Evolutionary conservation across 2,797 vertebrate genomes (phyloP), one percentile per base, ranked within the genome.

Genomic region (Syngnathus rostellatus): DNA sequence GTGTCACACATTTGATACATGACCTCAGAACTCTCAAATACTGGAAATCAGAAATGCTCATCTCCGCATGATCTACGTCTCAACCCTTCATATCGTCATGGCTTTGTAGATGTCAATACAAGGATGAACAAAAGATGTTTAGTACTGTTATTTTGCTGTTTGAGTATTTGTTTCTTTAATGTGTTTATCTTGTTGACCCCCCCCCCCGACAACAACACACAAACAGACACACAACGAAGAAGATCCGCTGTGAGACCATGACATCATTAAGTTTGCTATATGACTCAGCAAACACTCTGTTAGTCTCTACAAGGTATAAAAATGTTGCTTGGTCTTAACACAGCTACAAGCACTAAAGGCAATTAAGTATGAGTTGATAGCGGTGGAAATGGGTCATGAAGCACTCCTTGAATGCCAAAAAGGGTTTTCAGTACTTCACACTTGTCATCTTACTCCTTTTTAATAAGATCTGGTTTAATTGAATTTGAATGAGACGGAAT

Each of bases 101-200:
- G 39, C 39, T 45, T 62, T 45, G 40, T 62, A 25, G 16, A 62
- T 17, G 60, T 14, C 38, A 61, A 40, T 41, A 14, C 62, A 3
- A 21, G 63, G 60, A 65, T 72, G 66, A 79, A 83, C 74, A 72
- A 68, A 79, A 73, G 46, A 38, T 76, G 77, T 77, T 81, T 71
- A 65, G 79, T 71, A 25, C 37, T 73, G 70, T 71, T 77, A 59
- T 78, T 88, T 77, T 60, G 46, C 78, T 70, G 76, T 82, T 70
- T 62, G 67, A 25, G 64, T 69, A 68, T 76, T 71, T 73, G 71
- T 85, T 90, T 87, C 87, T 74, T 84, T 70, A 72, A 70, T 25
- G 23, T 69, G 23, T 67, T 78, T 64, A 66, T 70, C 46, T 69
- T 73, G 65, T 74, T 63, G 37, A 73, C 62, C 63, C 4, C 41